Percentiles rank a stretch among this genome's conserved stretches.
Evolutionary conservation across 1,140 invertebrate genomes (phyloP).

Genomic region (Odontomachus brunneus): DNA sequence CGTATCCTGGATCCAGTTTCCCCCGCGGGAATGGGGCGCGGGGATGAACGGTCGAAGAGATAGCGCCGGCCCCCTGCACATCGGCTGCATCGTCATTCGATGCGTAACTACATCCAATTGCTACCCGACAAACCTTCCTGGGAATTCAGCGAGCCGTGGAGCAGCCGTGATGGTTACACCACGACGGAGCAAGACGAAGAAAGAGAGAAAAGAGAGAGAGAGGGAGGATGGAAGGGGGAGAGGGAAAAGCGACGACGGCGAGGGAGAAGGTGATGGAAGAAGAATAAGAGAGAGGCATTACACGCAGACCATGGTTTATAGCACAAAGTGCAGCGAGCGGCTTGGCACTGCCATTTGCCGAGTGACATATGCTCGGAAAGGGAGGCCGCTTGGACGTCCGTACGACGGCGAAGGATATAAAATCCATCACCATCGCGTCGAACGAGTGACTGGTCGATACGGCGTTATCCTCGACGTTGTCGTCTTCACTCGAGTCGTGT

Average conservation of each 20-base stretch:
- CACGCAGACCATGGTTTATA: constrained; percentile 74
- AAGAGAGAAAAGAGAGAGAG: background rate
- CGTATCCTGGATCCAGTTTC: constrained; percentile 76
- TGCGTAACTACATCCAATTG: constrained; percentile 81
- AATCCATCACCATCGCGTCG: constrained; percentile 59
- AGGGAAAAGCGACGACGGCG: constrained; percentile 20
- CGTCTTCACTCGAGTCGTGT: constrained; percentile 18
- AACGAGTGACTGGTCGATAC: constrained; percentile 10
- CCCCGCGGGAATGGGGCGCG: constrained; percentile 61
- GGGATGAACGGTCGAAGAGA: constrained; percentile 43
- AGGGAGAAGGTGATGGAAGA: constrained; percentile 27
- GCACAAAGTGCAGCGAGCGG: constrained; percentile 69
- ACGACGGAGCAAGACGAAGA: constrained; percentile 36
- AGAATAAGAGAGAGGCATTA: constrained; percentile 69
- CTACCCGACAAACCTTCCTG: constrained; percentile 75
- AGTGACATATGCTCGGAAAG: constrained; percentile 69
- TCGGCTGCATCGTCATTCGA: constrained; percentile 75
- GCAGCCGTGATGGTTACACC: constrained; percentile 45
- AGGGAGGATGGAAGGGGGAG: background rate
- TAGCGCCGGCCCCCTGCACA: constrained; percentile 33
- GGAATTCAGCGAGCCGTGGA: constrained; percentile 73
- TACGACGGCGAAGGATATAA: constrained; percentile 42
- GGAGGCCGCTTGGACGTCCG: constrained; percentile 20
- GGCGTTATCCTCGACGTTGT: constrained; percentile 33
- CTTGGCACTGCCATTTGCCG: constrained; percentile 55